Conservation (phyloP, 1,140 invertebrate species). For the Zaprionus capensis region DNA sequence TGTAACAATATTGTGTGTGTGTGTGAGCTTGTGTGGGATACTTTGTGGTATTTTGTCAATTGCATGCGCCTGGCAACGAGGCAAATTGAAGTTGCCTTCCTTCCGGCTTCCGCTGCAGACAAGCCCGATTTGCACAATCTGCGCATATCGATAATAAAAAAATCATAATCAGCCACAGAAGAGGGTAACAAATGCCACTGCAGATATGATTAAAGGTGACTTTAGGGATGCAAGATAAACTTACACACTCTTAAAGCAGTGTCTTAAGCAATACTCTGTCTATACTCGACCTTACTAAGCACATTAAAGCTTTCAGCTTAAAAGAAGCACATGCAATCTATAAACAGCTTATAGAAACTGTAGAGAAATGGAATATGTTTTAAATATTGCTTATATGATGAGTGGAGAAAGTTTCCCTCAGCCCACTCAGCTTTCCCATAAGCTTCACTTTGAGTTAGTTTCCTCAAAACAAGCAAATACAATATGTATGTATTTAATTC, state of each 20-base stretch:
- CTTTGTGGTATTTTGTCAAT: conserved; percentile 42
- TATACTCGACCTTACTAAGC: not conserved
- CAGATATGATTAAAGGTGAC: conserved; percentile 10
- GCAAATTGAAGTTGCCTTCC: conserved; percentile 46
- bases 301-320: not conserved
- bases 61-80: conserved; percentile 33
- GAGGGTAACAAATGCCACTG: not conserved
- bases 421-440: not conserved
- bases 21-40: conserved; percentile 15
- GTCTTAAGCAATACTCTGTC: not conserved
- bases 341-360: no score
- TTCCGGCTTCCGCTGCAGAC: conserved; percentile 50
- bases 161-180: conserved; percentile 47
- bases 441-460: not conserved
- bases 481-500: conserved; percentile 8
- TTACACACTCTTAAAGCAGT: not conserved
- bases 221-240: not conserved
- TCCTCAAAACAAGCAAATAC: conserved; percentile 58
- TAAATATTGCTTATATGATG: not conserved
- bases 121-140: conserved; percentile 29
- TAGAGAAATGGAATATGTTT: not conserved
- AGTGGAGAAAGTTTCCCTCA: not conserved
- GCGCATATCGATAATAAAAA: conserved; percentile 45
- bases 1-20: not conserved
- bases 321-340: no score